These are phyloP conservation scores for Stigmatopora nigra DNA, from an alignment of 2,113 vertebrate genomes.

Conservation along the genomic window DNA sequence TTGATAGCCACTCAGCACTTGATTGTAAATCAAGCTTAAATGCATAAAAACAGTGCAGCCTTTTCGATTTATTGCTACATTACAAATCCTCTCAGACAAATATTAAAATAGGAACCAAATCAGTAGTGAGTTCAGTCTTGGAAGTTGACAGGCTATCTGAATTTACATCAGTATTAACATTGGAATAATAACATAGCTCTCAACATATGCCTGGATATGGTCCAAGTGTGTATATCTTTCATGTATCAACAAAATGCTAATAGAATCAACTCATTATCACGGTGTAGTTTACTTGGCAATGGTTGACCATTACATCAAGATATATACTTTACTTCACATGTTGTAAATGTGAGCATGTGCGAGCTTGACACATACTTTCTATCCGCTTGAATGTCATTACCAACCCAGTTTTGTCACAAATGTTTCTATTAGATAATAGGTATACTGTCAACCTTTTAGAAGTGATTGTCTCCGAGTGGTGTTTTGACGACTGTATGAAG, in stretches of 20 bases:
- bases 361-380: conserved; percentile 26
- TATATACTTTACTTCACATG: conserved; percentile 2
- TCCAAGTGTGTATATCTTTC: conserved; percentile 35
- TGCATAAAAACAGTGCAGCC: conserved; percentile 64
- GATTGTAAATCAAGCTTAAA: conserved; percentile 70
- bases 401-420: conserved; percentile 20
- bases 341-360: conserved; percentile 23
- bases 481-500: conserved; percentile 52
- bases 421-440: conserved; percentile 44
- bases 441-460: conserved; percentile 56
- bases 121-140: conserved; percentile 26
- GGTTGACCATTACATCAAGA: conserved; percentile 31
- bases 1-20: conserved; percentile 66
- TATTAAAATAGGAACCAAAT: conserved; percentile 71
- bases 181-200: conserved; percentile 57
- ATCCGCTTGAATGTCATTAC: conserved; percentile 27
- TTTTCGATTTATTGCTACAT: conserved; percentile 62
- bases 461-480: conserved; percentile 45
- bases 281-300: conserved; percentile 16
- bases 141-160: conserved; percentile 50
- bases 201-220: conserved; percentile 30
- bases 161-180: conserved; percentile 63
- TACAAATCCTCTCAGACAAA: conserved; percentile 71
- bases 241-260: conserved; percentile 47
- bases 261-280: conserved; percentile 29